phyloP scores from a whole-genome alignment of 2,113 vertebrate species.

The Phodopus roborovskii region DNA sequence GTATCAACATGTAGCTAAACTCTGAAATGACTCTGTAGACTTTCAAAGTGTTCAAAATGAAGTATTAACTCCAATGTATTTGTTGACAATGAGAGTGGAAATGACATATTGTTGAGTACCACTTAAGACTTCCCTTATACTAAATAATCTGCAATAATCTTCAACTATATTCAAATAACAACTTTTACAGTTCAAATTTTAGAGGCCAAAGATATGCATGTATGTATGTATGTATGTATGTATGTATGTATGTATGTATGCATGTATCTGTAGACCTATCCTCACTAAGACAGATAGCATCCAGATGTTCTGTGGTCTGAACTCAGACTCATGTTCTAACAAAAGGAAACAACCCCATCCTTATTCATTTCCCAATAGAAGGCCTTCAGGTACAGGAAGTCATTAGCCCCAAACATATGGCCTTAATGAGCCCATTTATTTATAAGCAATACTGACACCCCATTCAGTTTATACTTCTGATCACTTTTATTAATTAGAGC shows the following conservation, averaged over 20 bases:
- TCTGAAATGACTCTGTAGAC: not conserved
- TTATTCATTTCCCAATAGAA: not conserved
- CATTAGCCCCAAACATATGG: not conserved
- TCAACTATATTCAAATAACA: not conserved
- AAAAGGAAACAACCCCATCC: not conserved
- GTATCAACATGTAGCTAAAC: not conserved
- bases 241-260: not conserved
- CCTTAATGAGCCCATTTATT: not conserved
- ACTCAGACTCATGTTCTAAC: not conserved
- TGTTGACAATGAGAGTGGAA: not conserved
- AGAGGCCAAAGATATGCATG: not conserved
- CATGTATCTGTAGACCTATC: not conserved
- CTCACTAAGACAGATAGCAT: not conserved
- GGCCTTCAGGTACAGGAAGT: not conserved
- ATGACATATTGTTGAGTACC: not conserved
- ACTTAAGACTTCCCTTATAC: not conserved
- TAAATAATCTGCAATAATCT: not conserved
- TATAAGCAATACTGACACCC: not conserved
- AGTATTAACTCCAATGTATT: not conserved
- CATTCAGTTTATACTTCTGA: not conserved
- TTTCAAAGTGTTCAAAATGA: not conserved
- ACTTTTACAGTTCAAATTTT: not conserved
- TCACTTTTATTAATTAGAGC: constrained; percentile 14
- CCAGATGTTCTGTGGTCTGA: not conserved
- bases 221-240: not conserved